Evolutionary conservation across 2,113 vertebrate species (phyloP).

Genomic region (Paralichthys olivaceus): DNA sequence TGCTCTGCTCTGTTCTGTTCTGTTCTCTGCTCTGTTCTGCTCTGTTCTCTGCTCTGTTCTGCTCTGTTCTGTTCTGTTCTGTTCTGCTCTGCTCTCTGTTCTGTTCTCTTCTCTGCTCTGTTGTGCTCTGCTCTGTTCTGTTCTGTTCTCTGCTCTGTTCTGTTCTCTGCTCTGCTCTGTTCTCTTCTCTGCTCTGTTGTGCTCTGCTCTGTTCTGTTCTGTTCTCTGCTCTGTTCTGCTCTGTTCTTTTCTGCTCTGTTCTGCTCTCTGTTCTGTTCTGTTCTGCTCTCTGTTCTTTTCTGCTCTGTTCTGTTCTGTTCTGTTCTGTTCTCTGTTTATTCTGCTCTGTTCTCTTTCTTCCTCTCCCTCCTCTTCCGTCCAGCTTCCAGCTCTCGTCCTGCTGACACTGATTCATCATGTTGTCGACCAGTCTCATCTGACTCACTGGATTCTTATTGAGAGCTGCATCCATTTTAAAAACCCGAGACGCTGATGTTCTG

Average conservation of each 20-base stretch:
- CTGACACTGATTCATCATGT: neutral
- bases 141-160: neutral
- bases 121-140: slow-evolving; percentile 15
- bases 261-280: neutral
- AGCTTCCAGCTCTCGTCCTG: neutral
- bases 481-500: neutral
- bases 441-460: neutral
- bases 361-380: too few species aligned
- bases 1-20: slow-evolving; percentile 26
- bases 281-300: neutral
- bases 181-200: neutral
- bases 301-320: neutral
- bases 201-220: neutral
- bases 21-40: neutral
- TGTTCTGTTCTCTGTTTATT: neutral
- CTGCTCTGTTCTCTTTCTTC: neutral
- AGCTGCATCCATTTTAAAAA: neutral
- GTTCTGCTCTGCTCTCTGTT: slow-evolving; percentile 3
- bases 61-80: slow-evolving; percentile 18
- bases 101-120: neutral
- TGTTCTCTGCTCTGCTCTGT: neutral
- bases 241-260: neutral
- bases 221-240: too few species aligned
- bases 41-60: neutral
- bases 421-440: neutral